Evolutionary conservation across 92 coral and sea anemone species (phyloP), one percentile per base, ranked within the genome.

Genomic region (Chrysogorgia sp.): DNA sequence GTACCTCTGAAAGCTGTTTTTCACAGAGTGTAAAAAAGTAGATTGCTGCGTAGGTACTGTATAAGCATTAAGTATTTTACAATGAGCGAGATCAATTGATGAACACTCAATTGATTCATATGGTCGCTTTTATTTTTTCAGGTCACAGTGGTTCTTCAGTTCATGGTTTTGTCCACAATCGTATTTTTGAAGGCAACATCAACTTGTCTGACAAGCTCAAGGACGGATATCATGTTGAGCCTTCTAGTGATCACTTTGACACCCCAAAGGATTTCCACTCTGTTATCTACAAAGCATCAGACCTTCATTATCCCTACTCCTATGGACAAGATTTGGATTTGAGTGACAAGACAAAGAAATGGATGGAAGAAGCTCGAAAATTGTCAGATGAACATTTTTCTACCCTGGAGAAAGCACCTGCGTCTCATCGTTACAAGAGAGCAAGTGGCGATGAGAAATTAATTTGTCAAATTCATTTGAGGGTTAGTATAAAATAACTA

Each of bases 121-220:
- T 79, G 30, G 17, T 35, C 15, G 55, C 34, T 52, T 29, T 35
- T 0, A 45, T 67, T 0, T 26, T 14, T 50, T 56, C 81, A 93
- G 98, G 93, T 10, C 75, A 89, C 63, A 65, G 61, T 35, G 58
- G 79, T 1, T 93, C 98, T 17, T 57, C 53, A 3, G 98, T 87
- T 29, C 98, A 93, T 87, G 98, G 96, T 1, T 93, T 93, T 76
- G 90, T 93, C 45, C 83, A 83, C 29, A 84, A 93, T 32, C 97
- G 98, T 22, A 58, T 86, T 25, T 93, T 93, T 80, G 96, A 91
- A 78, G 98, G 98, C 69, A 93, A 91, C 56, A 86, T 93, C 40
- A 96, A 86, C 65, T 85, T 85, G 17, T 72, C 79, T 0, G 79
- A 72, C 33, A 55, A 56, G 30, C 84, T 90, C 33, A 80, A 85